Evolutionary conservation across 1,140 invertebrate genomes (phyloP), one percentile per base, ranked within the genome.

Genomic region (Lanistes nyassanus): DNA sequence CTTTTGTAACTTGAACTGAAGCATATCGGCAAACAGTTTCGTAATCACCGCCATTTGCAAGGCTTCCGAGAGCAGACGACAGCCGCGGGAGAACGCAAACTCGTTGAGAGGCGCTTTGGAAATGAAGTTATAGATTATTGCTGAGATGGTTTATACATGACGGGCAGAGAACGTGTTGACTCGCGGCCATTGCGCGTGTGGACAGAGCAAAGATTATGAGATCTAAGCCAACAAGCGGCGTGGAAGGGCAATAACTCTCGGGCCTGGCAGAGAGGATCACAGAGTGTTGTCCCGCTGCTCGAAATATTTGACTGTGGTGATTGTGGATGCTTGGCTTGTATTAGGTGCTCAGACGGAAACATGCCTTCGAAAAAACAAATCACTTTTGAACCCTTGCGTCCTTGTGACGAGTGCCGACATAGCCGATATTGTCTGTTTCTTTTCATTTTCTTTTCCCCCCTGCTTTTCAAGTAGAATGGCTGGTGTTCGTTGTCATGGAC

Each of bases 131-230:
- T 67, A 39, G 65, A 67, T 67, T 67, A 64, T 64, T 31, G 65
- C 36, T n/a, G 65, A 67, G 65, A n/a, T 23, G 34, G 0, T 36
- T 31, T 31, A 11, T 60, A 60, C 56, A 26, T n/a, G 29, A 60
- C n/a, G n/a, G 29, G n/a, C n/a, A 11, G 23, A 23, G 11, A n/a
- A 9, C 29, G 9, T 60, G 56, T 60, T 60, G 56, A 60, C 56
- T 16, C 56, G 23, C 37, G 26, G 62, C 62, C 19, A 36, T 36
- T 64, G 62, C 26, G 19, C 31, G 23, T 67, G 65, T 42, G 65
- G 39, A 42, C 65, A 42, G 29, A n/a, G 36, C 65, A 67, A 67
- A 67, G 65, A 67, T 67, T 67, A 67, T 67, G 65, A 67, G 36
- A 36, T 67, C 65, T 67, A 13, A 19, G 65, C 39, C 34, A 36